phyloP scores from a whole-genome alignment of 2,113 vertebrate species.

The Cichladusa arquata region DNA sequence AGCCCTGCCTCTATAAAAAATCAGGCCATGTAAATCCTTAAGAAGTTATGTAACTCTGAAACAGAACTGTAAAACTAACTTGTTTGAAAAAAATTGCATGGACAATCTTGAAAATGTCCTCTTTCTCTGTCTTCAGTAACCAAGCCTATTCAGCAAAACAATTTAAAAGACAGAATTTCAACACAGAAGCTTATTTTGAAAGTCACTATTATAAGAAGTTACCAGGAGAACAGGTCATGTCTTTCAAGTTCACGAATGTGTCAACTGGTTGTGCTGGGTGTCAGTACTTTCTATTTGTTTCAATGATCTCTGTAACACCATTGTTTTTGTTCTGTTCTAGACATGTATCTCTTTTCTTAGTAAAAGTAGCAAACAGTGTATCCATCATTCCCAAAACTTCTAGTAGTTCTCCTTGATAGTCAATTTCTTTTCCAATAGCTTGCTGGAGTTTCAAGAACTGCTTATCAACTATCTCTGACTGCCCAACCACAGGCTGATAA shows the following conservation, averaged over 20 bases:
- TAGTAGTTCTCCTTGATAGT: slow-evolving; percentile 89
- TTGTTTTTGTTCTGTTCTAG: slow-evolving; percentile 31
- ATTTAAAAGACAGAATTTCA: neutral
- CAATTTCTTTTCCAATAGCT: slow-evolving; percentile 86
- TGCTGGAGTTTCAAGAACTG: slow-evolving; percentile 88
- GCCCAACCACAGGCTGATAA: slow-evolving; percentile 83
- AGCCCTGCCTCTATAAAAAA: neutral
- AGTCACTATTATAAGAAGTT: neutral
- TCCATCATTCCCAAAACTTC: slow-evolving; percentile 97
- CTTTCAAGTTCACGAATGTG: neutral
- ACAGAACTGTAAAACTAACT: neutral
- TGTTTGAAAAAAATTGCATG: neutral
- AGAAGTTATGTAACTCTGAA: neutral
- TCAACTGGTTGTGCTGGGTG: neutral
- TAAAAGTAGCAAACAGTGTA: slow-evolving; percentile 89
- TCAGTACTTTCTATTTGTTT: neutral
- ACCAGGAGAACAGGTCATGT: neutral
- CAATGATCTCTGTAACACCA: slow-evolving; percentile 22
- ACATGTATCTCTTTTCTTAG: slow-evolving; percentile 71
- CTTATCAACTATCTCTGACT: slow-evolving; percentile 87
- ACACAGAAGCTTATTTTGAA: neutral
- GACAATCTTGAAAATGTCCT: neutral
- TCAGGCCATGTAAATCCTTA: neutral
- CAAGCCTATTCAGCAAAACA: neutral
- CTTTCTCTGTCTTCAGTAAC: neutral